Conservation (phyloP, 1,140 invertebrate genomes). For the Saxidomus purpurata region DNA sequence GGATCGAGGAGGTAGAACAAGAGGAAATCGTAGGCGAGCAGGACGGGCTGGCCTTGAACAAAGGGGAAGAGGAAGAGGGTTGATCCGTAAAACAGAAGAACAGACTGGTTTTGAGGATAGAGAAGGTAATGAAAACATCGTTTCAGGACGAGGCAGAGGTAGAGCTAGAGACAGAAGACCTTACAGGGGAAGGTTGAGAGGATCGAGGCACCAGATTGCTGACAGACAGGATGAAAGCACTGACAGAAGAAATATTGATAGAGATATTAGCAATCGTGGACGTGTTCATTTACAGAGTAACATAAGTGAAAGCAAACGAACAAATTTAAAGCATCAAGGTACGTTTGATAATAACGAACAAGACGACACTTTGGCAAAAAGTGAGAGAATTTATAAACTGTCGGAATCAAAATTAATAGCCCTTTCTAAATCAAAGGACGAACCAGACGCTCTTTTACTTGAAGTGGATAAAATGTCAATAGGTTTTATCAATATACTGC, state of each 20-base stretch:
- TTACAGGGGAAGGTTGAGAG: not conserved
- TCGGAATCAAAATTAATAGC: not conserved
- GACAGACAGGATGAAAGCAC: not conserved
- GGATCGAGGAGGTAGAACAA: not conserved
- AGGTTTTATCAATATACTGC: slow-evolving; percentile 42
- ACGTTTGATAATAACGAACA: not conserved
- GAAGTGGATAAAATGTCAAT: slow-evolving; percentile 26
- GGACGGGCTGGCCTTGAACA: not conserved
- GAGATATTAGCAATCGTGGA: too few relatives aligned
- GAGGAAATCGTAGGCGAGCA: not conserved
- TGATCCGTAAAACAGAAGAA: too few relatives aligned
- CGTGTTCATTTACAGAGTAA: not conserved
- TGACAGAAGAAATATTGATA: not conserved
- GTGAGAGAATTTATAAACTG: not conserved
- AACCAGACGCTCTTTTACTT: slow-evolving; percentile 25
- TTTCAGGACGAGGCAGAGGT: not conserved
- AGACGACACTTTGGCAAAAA: not conserved
- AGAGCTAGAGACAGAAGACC: not conserved
- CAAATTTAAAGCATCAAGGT: not conserved
- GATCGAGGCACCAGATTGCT: not conserved
- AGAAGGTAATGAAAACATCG: not conserved
- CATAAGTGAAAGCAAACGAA: not conserved
- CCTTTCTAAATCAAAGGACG: not conserved
- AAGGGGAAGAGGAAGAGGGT: not conserved
- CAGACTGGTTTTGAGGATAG: too few relatives aligned